Base-by-base conservation (phyloP, 1,140 invertebrate species). In the Nasonia longicornis region DNA sequence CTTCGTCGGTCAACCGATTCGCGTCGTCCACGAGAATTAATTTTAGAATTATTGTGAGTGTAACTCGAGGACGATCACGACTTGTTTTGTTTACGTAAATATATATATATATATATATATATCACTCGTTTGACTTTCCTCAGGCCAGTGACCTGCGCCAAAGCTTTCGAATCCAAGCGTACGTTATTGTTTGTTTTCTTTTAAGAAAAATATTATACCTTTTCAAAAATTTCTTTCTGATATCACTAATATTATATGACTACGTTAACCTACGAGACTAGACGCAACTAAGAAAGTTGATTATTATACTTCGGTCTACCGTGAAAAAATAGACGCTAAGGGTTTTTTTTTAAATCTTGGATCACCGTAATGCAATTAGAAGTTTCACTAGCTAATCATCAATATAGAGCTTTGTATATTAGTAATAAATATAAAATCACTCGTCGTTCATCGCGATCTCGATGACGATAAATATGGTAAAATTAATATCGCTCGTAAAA, bases 201-300 rank as follows among this genome's bases (percentile, higher is more conserved):
- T 52, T 20, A 52, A 2, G 14, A 58, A 58, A 58, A n/a, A 58
- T 58, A 16, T 48, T 48, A n/a, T 58, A 58, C 16, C 1, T 58
- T 26, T 26, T 58, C 6, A 20, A n/a, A 20, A 58, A 58, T 1
- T 58, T 58, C 20, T n/a, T 6, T 16, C 0, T 3, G 6, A 2
- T 20, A 58, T 58, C 52, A 7, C 52, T 58, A n/a, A n/a, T 58
- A 20, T 58, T n/a, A 58, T n/a, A 58, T 4, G 52, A 58, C 52
- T 58, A 58, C 52, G 52, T 70, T 70, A 70, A 52, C 14, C 67
- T 71, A 78, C 16, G 26, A 58, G 77, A 70, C 77, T 70, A 78
- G 67, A 78, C 22, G 11, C 35, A 10, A n/a, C 16, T 52, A 38
- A 58, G 45, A 77, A 48, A 69, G 14, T 52, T 52, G 1, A 77